These are phyloP conservation scores for Brachionus rubens DNA, from an alignment of 1,140 invertebrate genomes.

Conservation along the genomic window DNA sequence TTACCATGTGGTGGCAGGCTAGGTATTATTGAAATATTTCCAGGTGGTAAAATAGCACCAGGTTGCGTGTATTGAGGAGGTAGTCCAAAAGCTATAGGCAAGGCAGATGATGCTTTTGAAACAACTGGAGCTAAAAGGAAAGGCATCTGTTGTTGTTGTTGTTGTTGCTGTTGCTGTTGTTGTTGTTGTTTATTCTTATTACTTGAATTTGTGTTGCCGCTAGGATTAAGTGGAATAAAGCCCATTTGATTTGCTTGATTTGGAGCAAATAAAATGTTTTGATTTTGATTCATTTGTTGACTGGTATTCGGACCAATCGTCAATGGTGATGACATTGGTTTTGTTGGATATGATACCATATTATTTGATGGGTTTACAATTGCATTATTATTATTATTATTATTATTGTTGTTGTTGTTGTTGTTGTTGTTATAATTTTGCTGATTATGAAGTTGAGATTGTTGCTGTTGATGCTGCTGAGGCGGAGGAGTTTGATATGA, in stretches of 20 bases:
- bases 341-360: background rate
- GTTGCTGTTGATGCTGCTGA: background rate
- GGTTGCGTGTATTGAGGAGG: background rate
- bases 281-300: background rate
- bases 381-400: no score
- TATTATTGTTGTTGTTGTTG: no score
- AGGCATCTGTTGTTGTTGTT: background rate
- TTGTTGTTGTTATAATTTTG: background rate
- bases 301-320: background rate
- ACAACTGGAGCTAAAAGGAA: background rate
- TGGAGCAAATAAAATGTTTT: background rate
- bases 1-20: background rate
- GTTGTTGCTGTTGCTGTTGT: background rate
- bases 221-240: background rate
- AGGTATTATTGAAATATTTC: slow-evolving; percentile 11
- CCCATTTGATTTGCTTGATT: background rate
- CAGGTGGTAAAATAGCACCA: background rate
- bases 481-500: slow-evolving; percentile 37
- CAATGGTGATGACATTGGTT: background rate
- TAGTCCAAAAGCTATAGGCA: background rate
- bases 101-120: background rate
- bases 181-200: background rate
- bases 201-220: no score
- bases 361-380: background rate
- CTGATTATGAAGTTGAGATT: background rate